These are phyloP conservation scores for Mungos mungo DNA, from an alignment of 2,113 vertebrate genomes.

Conservation along the genomic window DNA sequence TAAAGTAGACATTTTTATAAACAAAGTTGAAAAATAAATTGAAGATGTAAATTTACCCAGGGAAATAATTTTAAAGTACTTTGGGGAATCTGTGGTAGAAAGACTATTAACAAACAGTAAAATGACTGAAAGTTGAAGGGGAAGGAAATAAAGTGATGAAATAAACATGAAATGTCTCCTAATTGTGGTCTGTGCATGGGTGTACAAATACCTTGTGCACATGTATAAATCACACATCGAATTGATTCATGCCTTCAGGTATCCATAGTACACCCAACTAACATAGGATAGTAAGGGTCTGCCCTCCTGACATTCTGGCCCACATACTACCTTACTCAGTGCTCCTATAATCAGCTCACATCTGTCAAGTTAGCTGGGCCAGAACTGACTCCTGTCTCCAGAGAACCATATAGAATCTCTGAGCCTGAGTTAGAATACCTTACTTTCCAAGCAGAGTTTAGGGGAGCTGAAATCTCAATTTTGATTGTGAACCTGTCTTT, in stretches of 20 bases:
- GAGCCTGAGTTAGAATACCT: neutral
- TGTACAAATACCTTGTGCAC: neutral
- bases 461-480: neutral
- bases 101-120: neutral
- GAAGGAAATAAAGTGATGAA: neutral
- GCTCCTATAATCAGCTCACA: neutral
- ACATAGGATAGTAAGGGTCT: neutral
- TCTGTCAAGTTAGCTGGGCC: neutral
- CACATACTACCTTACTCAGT: neutral
- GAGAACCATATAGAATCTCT: neutral
- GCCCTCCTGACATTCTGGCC: neutral
- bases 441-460: neutral
- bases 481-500: neutral
- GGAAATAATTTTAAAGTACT: neutral
- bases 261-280: too few relatives aligned
- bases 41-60: neutral
- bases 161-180: neutral
- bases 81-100: neutral
- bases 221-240: neutral
- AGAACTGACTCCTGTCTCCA: neutral
- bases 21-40: constrained; percentile 46
- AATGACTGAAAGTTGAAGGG: neutral
- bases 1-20: constrained; percentile 23
- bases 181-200: neutral
- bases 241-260: neutral